Evolutionary conservation across 2,888 invertebrate species (phyloP).

Genomic region (Eudemis profundana): DNA sequence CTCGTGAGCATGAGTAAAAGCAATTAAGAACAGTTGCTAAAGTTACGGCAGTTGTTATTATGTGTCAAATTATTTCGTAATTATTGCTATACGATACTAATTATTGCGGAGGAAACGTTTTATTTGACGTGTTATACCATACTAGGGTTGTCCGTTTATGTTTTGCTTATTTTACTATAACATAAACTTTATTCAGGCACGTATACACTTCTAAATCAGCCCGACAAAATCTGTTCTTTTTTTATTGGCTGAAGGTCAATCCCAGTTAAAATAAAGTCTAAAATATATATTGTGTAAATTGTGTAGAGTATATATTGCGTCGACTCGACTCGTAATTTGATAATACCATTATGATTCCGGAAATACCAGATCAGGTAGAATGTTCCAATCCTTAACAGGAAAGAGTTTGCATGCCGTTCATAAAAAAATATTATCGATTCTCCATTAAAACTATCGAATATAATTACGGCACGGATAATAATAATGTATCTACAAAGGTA

Average conservation of each 20-base stretch:
- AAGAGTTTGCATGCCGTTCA: not conserved
- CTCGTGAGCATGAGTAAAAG: conserved; percentile 68
- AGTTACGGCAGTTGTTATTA: conserved; percentile 57
- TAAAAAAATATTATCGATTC: no score
- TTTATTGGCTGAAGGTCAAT: no score
- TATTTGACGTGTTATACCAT: conserved; percentile 1
- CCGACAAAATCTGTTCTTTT: no score
- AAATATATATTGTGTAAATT: no score
- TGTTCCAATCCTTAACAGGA: not conserved
- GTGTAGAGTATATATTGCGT: no score
- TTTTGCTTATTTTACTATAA: not conserved
- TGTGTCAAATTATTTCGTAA: conserved; percentile 48
- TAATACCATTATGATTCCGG: not conserved
- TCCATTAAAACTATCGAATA: no score
- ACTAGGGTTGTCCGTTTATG: conserved; percentile 7
- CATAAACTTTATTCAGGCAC: not conserved
- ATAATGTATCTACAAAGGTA: no score
- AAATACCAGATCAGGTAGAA: not conserved
- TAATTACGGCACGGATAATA: no score
- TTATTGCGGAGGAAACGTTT: conserved; percentile 19
- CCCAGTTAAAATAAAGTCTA: no score
- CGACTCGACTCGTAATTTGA: no score
- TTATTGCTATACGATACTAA: conserved; percentile 38
- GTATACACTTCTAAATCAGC: no score
- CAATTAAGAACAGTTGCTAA: conserved; percentile 68